Conservation (phyloP, 1,140 invertebrate species). For the Heliconius hewitsoni region DNA sequence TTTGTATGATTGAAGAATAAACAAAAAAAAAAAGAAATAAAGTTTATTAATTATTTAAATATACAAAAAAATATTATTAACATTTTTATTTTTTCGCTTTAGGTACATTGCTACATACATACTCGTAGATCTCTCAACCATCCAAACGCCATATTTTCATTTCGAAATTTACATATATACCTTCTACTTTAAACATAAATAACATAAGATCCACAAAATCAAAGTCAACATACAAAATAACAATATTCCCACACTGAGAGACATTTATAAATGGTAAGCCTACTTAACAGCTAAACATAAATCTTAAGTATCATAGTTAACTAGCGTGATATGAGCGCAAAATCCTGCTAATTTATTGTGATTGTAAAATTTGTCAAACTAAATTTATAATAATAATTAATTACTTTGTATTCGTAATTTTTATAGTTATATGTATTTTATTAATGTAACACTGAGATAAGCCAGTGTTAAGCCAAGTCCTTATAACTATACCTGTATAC, state of each 20-base stretch:
- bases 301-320: neutral
- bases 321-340: neutral
- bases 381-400: neutral
- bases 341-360: neutral
- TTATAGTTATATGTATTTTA: too few relatives aligned
- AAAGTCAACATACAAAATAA: conserved; percentile 13
- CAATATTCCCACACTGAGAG: conserved; percentile 3
- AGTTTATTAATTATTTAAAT: conserved; percentile 2
- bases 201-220: conserved; percentile 13
- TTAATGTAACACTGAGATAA: too few relatives aligned
- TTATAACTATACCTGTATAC: neutral
- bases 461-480: neutral
- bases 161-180: neutral
- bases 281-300: conserved; percentile 11
- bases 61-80: neutral
- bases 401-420: neutral
- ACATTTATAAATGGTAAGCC: neutral
- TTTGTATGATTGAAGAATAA: neutral
- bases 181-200: conserved; percentile 24
- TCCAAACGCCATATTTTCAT: neutral
- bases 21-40: neutral
- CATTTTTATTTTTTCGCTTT: conserved; percentile 3
- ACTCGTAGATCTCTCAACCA: neutral
- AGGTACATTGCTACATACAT: neutral
- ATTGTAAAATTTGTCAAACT: neutral